These are phyloP conservation scores for Emydura subglobosa DNA, from an alignment of 2,113 vertebrate species.

Conservation along the genomic window DNA sequence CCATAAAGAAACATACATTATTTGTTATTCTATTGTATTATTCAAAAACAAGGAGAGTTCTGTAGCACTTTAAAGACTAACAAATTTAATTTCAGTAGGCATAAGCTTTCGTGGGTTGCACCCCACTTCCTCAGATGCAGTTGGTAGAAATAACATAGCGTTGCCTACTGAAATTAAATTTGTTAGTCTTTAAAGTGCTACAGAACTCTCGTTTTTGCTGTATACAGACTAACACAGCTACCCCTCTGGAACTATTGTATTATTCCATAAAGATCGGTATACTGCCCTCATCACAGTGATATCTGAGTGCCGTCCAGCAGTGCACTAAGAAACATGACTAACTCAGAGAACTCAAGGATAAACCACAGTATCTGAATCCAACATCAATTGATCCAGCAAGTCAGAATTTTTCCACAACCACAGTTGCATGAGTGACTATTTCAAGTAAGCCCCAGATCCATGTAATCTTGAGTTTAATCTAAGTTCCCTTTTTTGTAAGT, in stretches of 20 bases:
- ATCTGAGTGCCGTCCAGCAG: too few relatives aligned
- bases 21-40: neutral
- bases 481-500: neutral
- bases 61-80: too few relatives aligned
- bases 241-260: neutral
- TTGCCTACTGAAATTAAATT: too few relatives aligned
- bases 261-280: neutral
- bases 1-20: neutral
- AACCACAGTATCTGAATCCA: neutral
- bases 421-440: neutral
- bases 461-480: neutral
- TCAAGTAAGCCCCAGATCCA: neutral
- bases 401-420: neutral
- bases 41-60: too few relatives aligned
- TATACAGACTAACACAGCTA: too few relatives aligned
- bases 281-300: neutral
- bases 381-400: neutral
- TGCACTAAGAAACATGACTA: neutral
- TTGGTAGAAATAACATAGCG: too few relatives aligned
- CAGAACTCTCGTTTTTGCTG: too few relatives aligned
- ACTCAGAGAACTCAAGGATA: neutral
- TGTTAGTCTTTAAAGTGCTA: too few relatives aligned
- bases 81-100: too few relatives aligned
- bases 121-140: too few relatives aligned
- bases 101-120: too few relatives aligned